Conservation (phyloP, 2,888 invertebrate genomes). For the Steinernema scapterisci region DNA sequence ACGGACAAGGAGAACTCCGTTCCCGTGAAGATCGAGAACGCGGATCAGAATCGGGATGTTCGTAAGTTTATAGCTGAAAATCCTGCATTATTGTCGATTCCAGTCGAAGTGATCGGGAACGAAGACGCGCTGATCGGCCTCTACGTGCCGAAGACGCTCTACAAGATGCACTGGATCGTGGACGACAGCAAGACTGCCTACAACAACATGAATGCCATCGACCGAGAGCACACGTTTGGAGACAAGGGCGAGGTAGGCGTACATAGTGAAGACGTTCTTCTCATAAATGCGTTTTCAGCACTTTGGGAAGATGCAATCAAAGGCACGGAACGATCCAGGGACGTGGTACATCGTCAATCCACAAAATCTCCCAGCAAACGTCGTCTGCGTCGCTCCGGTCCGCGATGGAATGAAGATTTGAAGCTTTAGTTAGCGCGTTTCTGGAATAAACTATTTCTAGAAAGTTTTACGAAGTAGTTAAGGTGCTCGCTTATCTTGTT, state of each 20-base stretch:
- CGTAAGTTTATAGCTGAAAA: background rate
- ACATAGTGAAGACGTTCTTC: background rate
- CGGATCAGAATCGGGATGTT: background rate
- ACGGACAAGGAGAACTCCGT: background rate
- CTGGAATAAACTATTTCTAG: no score
- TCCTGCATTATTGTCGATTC: background rate
- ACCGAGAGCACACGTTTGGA: constrained; percentile 14
- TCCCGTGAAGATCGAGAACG: constrained; percentile 24
- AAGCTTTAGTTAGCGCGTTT: no score
- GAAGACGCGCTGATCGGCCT: constrained; percentile 18
- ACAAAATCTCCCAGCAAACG: background rate
- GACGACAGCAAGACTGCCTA: background rate
- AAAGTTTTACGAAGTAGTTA: no score
- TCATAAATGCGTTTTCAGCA: background rate
- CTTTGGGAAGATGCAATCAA: constrained; percentile 24
- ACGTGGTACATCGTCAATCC: constrained; percentile 18
- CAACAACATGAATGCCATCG: constrained; percentile 25
- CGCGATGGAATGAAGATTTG: background rate
- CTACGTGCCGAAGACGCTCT: background rate
- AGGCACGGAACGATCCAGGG: background rate
- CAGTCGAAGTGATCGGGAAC: constrained; percentile 1
- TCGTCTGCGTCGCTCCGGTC: constrained; percentile 16
- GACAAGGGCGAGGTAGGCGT: constrained; percentile 19
- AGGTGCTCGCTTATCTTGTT: no score
- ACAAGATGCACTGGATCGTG: constrained; percentile 27